Conservation (phyloP, 2,113 vertebrate genomes). For the Neofelis nebulosa region DNA sequence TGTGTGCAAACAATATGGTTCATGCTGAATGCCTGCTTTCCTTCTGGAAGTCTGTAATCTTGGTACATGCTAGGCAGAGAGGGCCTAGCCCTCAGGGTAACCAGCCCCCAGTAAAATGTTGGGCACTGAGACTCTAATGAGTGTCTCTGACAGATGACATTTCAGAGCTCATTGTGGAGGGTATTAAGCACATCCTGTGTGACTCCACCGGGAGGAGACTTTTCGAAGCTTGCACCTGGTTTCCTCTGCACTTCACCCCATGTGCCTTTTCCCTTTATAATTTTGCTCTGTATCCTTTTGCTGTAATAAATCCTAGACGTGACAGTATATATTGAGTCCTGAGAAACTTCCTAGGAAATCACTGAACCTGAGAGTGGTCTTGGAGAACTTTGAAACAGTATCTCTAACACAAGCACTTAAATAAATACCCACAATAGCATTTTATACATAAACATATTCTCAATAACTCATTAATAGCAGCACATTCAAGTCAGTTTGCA, state of each 20-base stretch:
- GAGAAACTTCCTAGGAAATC: background rate
- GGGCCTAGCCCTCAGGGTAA: background rate
- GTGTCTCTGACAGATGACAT: background rate
- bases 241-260: background rate
- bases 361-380: background rate
- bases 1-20: background rate
- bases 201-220: background rate
- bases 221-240: background rate
- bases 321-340: background rate
- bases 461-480: background rate
- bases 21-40: background rate
- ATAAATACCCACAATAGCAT: background rate
- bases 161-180: background rate
- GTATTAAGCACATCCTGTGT: background rate
- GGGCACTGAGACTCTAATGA: background rate
- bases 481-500: background rate
- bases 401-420: background rate
- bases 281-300: background rate
- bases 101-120: background rate
- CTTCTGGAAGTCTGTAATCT: background rate
- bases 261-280: conserved; percentile 9
- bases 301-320: background rate
- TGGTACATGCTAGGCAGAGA: background rate
- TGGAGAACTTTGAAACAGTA: background rate
- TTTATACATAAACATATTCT: background rate